Evolutionary conservation across 2,113 vertebrate genomes (phyloP).

Genomic region (Lagopus leucura): DNA sequence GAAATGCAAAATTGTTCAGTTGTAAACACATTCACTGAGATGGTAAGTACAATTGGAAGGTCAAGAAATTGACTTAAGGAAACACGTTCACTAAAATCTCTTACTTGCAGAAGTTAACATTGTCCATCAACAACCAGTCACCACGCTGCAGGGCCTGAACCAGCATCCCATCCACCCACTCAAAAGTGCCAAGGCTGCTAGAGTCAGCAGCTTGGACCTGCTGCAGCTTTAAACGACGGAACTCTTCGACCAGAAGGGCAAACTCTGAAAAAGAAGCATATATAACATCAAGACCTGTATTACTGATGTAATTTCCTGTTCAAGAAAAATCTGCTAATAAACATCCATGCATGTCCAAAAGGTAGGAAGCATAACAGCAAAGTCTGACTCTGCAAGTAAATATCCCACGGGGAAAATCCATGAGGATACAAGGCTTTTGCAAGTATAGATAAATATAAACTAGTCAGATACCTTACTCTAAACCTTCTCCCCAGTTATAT

Average conservation of each 20-base stretch:
- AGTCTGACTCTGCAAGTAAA: neutral
- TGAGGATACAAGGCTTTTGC: fast-evolving
- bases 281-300: neutral
- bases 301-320: neutral
- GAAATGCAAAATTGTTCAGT: neutral
- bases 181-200: slow-evolving; percentile 88
- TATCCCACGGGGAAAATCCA: neutral
- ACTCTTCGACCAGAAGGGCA: slow-evolving; percentile 89
- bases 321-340: neutral
- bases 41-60: neutral
- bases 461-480: neutral
- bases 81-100: neutral
- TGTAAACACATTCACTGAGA: neutral
- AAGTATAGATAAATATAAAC: neutral
- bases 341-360: fast-evolving
- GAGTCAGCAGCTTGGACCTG: slow-evolving; percentile 83
- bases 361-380: neutral
- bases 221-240: slow-evolving; percentile 86
- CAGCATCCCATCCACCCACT: slow-evolving; percentile 96
- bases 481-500: neutral
- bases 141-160: slow-evolving; percentile 92
- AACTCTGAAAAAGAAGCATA: slow-evolving; percentile 83
- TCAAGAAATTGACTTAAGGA: neutral
- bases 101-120: slow-evolving; percentile 99
- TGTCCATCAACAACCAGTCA: slow-evolving; percentile 98